Evolutionary conservation across 2,888 invertebrate species (phyloP), one percentile per base, ranked within the genome.

Genomic region (Leucozona laternaria): DNA sequence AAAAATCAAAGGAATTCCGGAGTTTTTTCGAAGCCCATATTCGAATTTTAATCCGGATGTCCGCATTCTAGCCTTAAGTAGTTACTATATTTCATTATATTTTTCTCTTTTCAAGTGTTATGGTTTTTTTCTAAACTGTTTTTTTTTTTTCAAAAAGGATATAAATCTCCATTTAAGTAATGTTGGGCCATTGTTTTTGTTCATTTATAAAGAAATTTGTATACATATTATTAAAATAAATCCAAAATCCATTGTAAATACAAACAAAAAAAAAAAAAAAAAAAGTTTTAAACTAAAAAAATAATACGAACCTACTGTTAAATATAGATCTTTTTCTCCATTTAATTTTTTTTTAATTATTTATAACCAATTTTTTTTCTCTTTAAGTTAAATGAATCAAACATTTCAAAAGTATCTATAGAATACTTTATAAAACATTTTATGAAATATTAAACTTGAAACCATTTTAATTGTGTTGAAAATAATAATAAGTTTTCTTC

Each of bases 401-500:
- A 53, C 58, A 71, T 72, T 72, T 58, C 78, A 73, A 78, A 60
- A 68, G 78, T 78, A 72, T 78, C 68, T 17, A 53, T 20, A 17
- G 20, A 68, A 73, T 78, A 57, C 71, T 72, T 79, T 64, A 31
- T 28, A 48, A 15, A 7, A 31, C 31, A 45, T 60, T 60, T 81
- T 66, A 71, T 83, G 78, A 79, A 85, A 85, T 80, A 85, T 85
- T 85, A 85, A 85, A 85, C 57, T 77, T 64, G 66, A 53, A 85
- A 68, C 64, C 40, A 68, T 80, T 77, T 77, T 77, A 77, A 72
- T 66, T 76, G 75, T 80, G 40, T 80, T 73, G 53, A 68, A 68
- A 68, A 68, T 68, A 60, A 25, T 68, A n/a, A n/a, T 80, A 48
- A 31, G 48, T 25, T 78, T 73, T 50, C n/a, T 75, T 58, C 22